These are phyloP conservation scores for Drosophila pegasa DNA, from an alignment of 2,888 invertebrate genomes.

Conservation along the genomic window DNA sequence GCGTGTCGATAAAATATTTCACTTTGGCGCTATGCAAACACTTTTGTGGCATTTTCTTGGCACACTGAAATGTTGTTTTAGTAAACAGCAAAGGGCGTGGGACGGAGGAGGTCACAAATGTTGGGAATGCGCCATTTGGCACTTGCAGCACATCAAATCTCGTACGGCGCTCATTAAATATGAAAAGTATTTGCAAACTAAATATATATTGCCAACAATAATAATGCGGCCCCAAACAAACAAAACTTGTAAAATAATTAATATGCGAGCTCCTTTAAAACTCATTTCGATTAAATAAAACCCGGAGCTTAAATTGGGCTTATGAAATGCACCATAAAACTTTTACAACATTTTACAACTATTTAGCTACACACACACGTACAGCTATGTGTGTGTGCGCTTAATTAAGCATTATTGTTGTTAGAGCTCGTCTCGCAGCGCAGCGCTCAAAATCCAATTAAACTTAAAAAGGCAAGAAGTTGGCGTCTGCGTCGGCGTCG, in stretches of 20 bases:
- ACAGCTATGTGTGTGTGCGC: constrained; percentile 27
- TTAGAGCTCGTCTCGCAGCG: constrained; percentile 35
- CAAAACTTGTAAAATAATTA: not conserved
- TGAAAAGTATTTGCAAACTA: not conserved
- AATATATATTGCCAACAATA: not conserved
- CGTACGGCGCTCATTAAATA: not conserved
- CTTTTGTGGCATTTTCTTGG: constrained; percentile 68
- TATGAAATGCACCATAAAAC: constrained; percentile 13
- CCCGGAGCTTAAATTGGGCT: constrained; percentile 3
- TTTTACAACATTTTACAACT: constrained; percentile 30
- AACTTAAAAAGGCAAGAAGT: constrained; percentile 66
- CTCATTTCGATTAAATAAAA: not conserved
- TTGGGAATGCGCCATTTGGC: constrained; percentile 45
- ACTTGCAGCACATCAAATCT: constrained; percentile 24
- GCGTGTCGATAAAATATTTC: constrained; percentile 78
- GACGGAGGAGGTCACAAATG: not conserved
- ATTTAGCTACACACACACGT: constrained; percentile 7
- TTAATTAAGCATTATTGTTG: constrained; percentile 59
- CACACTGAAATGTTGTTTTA: constrained; percentile 25
- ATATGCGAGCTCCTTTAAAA: constrained; percentile 1
- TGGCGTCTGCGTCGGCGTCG: not conserved
- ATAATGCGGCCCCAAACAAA: not conserved
- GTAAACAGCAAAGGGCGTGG: not conserved
- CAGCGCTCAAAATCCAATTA: constrained; percentile 71
- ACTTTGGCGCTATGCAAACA: constrained; percentile 76